phyloP scores from a whole-genome alignment of 1,140 invertebrate genomes.

The Lineus longissimus region DNA sequence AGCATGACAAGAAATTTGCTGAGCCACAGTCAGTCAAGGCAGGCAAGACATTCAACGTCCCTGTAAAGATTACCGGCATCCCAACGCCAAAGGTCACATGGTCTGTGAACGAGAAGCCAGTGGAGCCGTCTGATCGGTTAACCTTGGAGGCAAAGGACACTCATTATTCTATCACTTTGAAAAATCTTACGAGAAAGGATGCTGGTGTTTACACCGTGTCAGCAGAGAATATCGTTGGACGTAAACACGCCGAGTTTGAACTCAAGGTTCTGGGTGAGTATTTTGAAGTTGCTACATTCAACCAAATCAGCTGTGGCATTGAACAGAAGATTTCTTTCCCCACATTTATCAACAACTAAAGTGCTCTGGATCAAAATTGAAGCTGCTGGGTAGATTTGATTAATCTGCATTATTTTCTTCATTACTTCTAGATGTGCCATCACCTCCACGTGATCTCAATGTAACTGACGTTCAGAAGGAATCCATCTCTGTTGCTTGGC shows the following conservation, averaged over 20 bases:
- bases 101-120: conserved; percentile 47
- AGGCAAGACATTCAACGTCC: conserved; percentile 35
- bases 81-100: conserved; percentile 76
- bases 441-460: conserved; percentile 11
- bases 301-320: too few relatives aligned
- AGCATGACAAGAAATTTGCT: conserved; percentile 42
- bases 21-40: conserved; percentile 34
- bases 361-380: neutral
- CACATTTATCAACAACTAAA: too few relatives aligned
- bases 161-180: conserved; percentile 58
- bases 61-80: conserved; percentile 74
- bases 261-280: conserved; percentile 37
- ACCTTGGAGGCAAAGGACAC: conserved; percentile 30
- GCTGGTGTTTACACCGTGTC: conserved; percentile 69
- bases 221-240: conserved; percentile 43
- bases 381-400: neutral
- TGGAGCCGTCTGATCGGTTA: conserved; percentile 28
- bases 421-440: neutral
- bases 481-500: conserved; percentile 82
- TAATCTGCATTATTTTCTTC: neutral
- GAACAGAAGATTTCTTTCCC: too few relatives aligned
- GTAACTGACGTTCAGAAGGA: conserved; percentile 84
- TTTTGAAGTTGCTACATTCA: too few relatives aligned
- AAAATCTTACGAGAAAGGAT: conserved; percentile 77
- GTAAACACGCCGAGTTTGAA: conserved; percentile 41